Conservation (phyloP, 2,888 invertebrate genomes). For the Caenorhabditis sp. region DNA sequence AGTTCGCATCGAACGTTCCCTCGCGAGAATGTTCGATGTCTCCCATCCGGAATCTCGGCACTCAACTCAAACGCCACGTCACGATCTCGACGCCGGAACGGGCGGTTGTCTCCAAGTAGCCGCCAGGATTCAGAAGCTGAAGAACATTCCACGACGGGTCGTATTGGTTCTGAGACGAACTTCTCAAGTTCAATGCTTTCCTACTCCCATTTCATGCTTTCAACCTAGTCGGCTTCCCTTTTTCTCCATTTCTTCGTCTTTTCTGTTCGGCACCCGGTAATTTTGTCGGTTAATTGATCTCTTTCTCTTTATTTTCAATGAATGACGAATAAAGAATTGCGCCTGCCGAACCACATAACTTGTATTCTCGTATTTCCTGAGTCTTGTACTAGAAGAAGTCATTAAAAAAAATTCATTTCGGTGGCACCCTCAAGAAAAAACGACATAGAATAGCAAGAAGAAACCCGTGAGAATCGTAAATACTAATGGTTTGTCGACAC, state of each 20-base stretch:
- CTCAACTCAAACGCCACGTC: conserved; percentile 72
- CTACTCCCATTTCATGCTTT: conserved; percentile 37
- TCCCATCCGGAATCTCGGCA: conserved; percentile 70
- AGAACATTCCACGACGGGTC: conserved; percentile 39
- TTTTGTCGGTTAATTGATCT: conserved; percentile 44
- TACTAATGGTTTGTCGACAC: conserved; percentile 47
- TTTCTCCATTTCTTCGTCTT: conserved; percentile 1
- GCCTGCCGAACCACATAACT: conserved; percentile 1
- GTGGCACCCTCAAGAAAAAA: conserved; percentile 30
- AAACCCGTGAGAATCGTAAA: conserved; percentile 47
- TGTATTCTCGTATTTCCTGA: too few species aligned
- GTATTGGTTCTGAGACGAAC: conserved; percentile 10
- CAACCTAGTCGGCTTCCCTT: conserved; percentile 30
- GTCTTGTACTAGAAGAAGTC: too few species aligned
- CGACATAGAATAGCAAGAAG: conserved; percentile 23
- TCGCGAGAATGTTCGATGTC: conserved; percentile 69
- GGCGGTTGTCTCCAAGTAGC: conserved; percentile 38
- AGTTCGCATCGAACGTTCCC: conserved; percentile 75
- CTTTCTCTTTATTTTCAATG: conserved; percentile 16
- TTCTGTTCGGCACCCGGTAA: conserved; percentile 37
- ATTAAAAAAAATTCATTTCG: conserved; percentile 14
- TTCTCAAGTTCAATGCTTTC: not conserved
- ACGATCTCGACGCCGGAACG: conserved; percentile 64
- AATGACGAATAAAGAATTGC: conserved; percentile 36
- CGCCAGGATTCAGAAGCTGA: conserved; percentile 1